Evolutionary conservation across 2,888 invertebrate genomes (phyloP), one percentile per base, ranked within the genome.

Genomic region (Dexiosoma caninum): DNA sequence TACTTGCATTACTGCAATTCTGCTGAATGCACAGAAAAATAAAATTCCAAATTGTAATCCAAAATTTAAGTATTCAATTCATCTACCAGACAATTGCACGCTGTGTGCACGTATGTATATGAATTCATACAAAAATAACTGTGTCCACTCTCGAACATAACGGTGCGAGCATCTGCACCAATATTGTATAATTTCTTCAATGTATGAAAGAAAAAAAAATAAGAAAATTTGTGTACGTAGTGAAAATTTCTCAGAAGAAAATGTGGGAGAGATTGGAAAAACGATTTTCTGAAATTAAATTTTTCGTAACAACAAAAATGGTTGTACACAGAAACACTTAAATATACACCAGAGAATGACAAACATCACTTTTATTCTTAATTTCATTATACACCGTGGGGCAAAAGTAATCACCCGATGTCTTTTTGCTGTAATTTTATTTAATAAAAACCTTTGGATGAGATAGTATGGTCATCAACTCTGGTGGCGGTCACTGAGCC

Each of bases 171-270:
- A 69, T 60, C 44, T 76, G 76, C 53, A 76, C 69, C n/a, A 69
- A 69, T 46, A 76, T 69, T 60, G 23, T 53, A 44, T 37, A 60
- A 75, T 75, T 78, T 42, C 59, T 67, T 67, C 53, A 27, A 72
- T 53, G 19, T 19, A 51, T 30, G 30, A n/a, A 14, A 30, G 14
- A 9, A n/a, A 51, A 4, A 14, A 27, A 9, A 21, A 7, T 9
- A 8, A n/a, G n/a, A n/a, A n/a, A n/a, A n/a, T n/a, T n/a, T n/a
- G n/a, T n/a, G n/a, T n/a, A 10, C n/a, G 14, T 27, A 30, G 9
- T 3, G n/a, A 30, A 3, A 27, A 2, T 9, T 23, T 27, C 23
- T 23, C 23, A n/a, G 5, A 9, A 4, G 21, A 4, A n/a, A n/a
- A n/a, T n/a, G n/a, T n/a, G n/a, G 3, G 0, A 46, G 12, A 0